Evolutionary conservation across 2,113 vertebrate genomes (phyloP), one percentile per base, ranked within the genome.

Genomic region (Brachypteracias leptosomus): DNA sequence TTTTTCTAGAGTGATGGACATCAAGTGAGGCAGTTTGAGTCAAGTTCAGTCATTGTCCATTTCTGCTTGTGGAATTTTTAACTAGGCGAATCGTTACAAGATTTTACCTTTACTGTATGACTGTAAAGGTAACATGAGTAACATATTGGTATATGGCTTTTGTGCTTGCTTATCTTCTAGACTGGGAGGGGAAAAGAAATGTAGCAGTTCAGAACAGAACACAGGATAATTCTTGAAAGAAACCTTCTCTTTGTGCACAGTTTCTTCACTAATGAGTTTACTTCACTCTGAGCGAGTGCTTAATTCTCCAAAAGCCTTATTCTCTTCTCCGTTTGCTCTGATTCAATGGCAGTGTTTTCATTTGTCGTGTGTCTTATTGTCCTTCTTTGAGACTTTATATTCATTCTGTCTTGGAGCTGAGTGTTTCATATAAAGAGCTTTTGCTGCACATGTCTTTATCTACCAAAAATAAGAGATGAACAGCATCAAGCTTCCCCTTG

Each of bases 71-170:
- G 93, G 93, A 96, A 29, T 88, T 88, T 96, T 90, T 90, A 88
- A 78, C 83, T 96, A 96, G 90, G 68, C 68, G 92, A 88, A 95
- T 75, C 21, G 2, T 88, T 94, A 67, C 57, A 61, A 76, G 92
- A 57, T 90, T 96, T 97, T 96, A 97, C 95, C 93, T 97, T 94
- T 96, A 96, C 95, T 93, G 46, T 96, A 92, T 89, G 86, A 86
- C 5, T 96, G 93, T 96, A 96, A 95, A 94, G 95, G 95, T 96
- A 92, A 92, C 73, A 38, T 13, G 47, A 95, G 47, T 49, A 16
- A 88, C 90, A 63, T 19, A 20, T 68, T 87, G 65, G 25, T 68
- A 3, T 15, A 31, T 58, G 63, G 47, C 86, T 88, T 85, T 65
- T 81, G 57, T 82, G 54, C 61, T 93, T 93, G 80, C 87, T 88